phyloP scores from a whole-genome alignment of 2,797 vertebrate genomes.

The Sebastes melanostomus region DNA sequence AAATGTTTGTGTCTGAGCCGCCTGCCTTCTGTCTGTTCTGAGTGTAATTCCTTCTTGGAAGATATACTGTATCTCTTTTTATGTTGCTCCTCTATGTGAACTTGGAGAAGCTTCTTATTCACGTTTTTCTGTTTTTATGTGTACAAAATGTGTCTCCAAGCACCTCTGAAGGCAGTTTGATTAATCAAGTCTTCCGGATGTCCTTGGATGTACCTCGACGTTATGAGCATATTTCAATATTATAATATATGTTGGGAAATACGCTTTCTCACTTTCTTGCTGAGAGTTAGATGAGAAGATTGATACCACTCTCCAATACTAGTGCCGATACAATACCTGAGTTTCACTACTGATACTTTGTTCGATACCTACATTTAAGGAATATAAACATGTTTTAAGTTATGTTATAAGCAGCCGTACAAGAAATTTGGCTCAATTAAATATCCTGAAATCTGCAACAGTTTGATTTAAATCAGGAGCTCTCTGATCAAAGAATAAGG shows the following conservation, averaged over 20 bases:
- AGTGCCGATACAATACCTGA: too few species aligned
- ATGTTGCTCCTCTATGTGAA: background rate
- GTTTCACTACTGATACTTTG: background rate
- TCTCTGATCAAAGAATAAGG: background rate
- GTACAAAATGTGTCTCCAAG: background rate
- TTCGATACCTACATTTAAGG: background rate
- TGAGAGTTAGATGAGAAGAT: background rate
- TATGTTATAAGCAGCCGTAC: background rate
- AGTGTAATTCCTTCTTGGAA: constrained; percentile 7
- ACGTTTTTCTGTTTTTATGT: background rate
- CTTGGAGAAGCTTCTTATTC: background rate
- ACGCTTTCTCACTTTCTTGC: background rate
- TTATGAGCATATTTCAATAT: background rate
- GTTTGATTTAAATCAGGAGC: background rate
- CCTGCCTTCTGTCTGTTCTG: background rate
- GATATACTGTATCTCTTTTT: background rate
- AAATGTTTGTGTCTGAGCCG: constrained; percentile 12
- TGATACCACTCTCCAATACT: background rate
- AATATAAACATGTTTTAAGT: background rate
- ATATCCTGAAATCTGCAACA: background rate
- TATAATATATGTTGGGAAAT: background rate
- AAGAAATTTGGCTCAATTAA: background rate
- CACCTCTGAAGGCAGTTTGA: background rate
- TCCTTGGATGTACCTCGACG: background rate
- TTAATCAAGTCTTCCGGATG: background rate